phyloP scores from a whole-genome alignment of 2,888 invertebrate species.

The Copidosoma aretas region DNA sequence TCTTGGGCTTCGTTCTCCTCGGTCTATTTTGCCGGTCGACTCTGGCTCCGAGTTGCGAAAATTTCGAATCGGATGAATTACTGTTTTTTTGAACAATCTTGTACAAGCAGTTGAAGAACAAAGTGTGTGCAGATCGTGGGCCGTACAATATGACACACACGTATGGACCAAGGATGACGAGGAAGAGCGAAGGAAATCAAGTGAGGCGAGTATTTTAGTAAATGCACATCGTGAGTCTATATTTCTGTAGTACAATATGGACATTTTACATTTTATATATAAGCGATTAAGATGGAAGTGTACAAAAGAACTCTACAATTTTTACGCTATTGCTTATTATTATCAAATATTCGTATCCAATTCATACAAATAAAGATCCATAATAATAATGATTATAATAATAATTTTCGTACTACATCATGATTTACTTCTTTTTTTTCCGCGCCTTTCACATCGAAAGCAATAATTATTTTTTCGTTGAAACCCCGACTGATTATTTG shows the following conservation, averaged over 20 bases:
- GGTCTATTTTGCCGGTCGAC: no score
- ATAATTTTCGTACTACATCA: constrained; percentile 14
- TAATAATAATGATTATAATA: no score
- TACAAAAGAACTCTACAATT: constrained; percentile 36
- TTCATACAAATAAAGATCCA: constrained; percentile 22
- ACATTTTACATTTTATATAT: constrained; percentile 24
- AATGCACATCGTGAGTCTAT: constrained; percentile 40
- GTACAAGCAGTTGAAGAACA: no score
- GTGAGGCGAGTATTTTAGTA: constrained; percentile 17
- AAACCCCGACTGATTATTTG: background rate
- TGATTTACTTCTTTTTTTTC: constrained; percentile 15
- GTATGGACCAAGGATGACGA: no score
- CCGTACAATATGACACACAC: no score
- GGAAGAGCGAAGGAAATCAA: background rate
- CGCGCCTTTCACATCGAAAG: constrained; percentile 11
- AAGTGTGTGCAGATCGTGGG: no score
- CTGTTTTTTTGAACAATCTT: no score
- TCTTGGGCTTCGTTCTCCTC: no score
- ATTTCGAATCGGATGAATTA: no score
- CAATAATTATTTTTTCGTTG: background rate
- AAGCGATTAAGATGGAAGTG: constrained; percentile 35
- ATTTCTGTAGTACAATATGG: constrained; percentile 36
- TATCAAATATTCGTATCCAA: constrained; percentile 31
- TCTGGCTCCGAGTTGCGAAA: no score
- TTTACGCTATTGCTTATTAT: background rate